A percentile compares a stretch with the other conserved stretches of the same genome.
Evolutionary conservation across 2,888 invertebrate genomes (phyloP).

Genomic region (Lycocerus yunnanus): DNA sequence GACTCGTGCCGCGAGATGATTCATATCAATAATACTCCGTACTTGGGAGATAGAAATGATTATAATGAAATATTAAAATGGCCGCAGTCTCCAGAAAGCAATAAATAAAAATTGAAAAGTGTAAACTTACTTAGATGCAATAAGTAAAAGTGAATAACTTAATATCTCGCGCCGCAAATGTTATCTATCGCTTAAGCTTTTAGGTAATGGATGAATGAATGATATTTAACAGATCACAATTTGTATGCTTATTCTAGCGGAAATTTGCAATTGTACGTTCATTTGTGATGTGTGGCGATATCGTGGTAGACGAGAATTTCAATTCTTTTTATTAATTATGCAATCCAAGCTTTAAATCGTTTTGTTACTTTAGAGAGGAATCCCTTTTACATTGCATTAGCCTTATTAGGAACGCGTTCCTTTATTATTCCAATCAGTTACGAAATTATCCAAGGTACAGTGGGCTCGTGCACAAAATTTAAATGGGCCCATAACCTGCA

Average conservation of each 20-base stretch:
- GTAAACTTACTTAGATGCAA: conserved; percentile 7
- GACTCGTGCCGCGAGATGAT: conserved; percentile 42
- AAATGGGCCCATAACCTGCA: neutral
- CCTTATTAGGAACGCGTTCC: neutral
- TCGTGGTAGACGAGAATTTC: conserved; percentile 1
- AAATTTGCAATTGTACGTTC: conserved; percentile 14
- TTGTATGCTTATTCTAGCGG: conserved; percentile 23
- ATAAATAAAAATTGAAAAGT: conserved; percentile 19
- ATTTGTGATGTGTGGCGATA: conserved; percentile 7
- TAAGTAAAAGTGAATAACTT: conserved; percentile 8
- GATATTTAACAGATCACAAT: conserved; percentile 1
- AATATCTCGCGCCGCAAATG: neutral
- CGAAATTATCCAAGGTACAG: neutral
- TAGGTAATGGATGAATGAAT: neutral
- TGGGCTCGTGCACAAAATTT: neutral
- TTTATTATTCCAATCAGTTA: neutral
- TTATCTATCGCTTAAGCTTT: neutral
- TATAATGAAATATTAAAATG: conserved; percentile 28
- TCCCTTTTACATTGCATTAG: neutral
- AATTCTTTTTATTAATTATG: conserved; percentile 13
- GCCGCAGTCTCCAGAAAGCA: conserved; percentile 17
- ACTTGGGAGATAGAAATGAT: conserved; percentile 27
- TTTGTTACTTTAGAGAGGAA: neutral
- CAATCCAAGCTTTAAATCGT: conserved; percentile 19
- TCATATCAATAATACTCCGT: conserved; percentile 36